These are phyloP conservation scores for Ellobius talpinus DNA, from an alignment of 2,113 vertebrate species.

Conservation along the genomic window DNA sequence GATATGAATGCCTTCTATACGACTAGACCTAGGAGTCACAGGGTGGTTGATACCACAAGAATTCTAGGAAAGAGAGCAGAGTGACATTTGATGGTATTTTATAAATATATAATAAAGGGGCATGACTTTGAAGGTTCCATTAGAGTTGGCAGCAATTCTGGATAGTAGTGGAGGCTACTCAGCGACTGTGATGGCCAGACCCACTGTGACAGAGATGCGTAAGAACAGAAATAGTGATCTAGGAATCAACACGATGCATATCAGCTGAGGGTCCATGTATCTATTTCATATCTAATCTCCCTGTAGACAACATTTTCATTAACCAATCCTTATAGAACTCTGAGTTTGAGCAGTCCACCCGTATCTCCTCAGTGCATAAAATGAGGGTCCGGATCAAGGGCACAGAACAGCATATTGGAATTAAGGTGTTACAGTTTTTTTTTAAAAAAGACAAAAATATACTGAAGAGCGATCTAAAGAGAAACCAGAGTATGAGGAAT, in stretches of 20 bases:
- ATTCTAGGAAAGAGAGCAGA: not conserved
- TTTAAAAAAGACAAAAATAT: not conserved
- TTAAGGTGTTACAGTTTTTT: not conserved
- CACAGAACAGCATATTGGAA: fast-evolving
- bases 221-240: not conserved
- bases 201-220: not conserved
- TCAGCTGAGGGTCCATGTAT: not conserved
- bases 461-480: not conserved
- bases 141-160: not conserved
- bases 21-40: not conserved
- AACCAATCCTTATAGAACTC: not conserved
- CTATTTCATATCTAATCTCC: not conserved
- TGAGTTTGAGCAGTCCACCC: not conserved
- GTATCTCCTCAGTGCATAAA: not conserved
- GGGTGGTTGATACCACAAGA: not conserved
- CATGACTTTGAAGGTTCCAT: not conserved
- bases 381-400: not conserved
- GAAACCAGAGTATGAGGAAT: not conserved
- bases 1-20: too few relatives aligned
- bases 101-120: not conserved
- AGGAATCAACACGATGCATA: not conserved
- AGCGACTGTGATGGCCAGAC: not conserved
- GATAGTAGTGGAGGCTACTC: not conserved
- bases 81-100: not conserved
- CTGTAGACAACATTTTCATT: not conserved